Conservation (phyloP, 1,140 invertebrate species). For the Lepidurus arcticus region DNA sequence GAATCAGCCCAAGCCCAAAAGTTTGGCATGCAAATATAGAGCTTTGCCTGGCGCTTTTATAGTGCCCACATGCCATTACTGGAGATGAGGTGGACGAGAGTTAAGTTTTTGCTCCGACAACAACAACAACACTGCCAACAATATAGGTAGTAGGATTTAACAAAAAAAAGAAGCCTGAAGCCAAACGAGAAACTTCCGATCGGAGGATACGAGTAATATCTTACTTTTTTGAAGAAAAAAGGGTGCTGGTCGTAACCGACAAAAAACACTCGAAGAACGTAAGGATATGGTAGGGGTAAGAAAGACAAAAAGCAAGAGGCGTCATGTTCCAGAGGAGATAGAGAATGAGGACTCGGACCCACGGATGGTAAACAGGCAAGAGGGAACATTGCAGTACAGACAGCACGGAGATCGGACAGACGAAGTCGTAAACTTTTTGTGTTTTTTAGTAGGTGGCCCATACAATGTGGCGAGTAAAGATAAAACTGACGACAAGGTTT, state of each 20-base stretch:
- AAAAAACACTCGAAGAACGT: not conserved
- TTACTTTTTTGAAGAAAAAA: not conserved
- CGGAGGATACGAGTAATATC: not conserved
- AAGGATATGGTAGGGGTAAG: not conserved
- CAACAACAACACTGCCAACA: constrained; percentile 12
- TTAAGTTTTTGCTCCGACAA: not conserved
- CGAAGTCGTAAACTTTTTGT: not conserved
- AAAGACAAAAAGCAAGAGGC: constrained; percentile 4
- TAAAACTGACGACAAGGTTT: constrained; percentile 4
- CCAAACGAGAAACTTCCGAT: not conserved
- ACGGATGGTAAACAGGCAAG: constrained; percentile 1
- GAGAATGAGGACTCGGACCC: constrained; percentile 15
- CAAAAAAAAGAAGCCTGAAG: not conserved
- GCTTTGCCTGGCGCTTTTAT: not conserved
- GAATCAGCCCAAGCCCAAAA: not conserved
- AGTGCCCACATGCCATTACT: not conserved
- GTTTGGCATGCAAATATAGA: not conserved
- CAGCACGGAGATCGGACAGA: constrained; percentile 16
- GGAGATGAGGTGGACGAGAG: not conserved
- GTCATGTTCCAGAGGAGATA: constrained; percentile 21
- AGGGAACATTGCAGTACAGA: not conserved
- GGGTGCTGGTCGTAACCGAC: constrained; percentile 9
- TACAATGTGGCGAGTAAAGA: not conserved
- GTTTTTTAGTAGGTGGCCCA: not conserved
- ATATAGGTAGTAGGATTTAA: not conserved